Base-by-base conservation (phyloP, 53 echinoderm and acorn worm species). In the Crossaster papposus region DNA sequence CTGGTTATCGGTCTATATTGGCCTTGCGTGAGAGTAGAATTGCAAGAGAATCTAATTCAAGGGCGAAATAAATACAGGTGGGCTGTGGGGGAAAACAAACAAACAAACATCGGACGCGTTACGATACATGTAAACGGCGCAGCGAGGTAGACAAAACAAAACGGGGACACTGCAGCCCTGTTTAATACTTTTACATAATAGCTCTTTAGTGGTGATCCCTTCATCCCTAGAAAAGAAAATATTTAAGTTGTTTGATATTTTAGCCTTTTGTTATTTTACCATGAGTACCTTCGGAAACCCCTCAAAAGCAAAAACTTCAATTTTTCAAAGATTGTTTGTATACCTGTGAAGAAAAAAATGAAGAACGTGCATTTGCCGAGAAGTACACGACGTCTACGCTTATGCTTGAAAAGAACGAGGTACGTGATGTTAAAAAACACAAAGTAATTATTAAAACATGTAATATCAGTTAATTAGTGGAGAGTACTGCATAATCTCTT, bases 401-500 rank as follows among this genome's bases (percentile, higher is more conserved):
- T 35, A 74, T 33, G 14, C 4, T 36, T 18, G 4, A 74, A 74
- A 74, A 74, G 75, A 3, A 74, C 75, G 36, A 74, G 24, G 28
- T 22, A 13, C 13, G 36, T 20, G 75, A 35, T 32, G 75, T 74
- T 74, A 35, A 32, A 71, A 17, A 74, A 22, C 75, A 35, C 36
- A 35, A 10, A 74, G 36, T 74, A 33, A 74, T 74, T 35, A 74
- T 74, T 74, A 35, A 74, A 35, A 36, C 2, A 20, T 17, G 58
- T 58, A 58, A 58, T 58, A 11, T 35, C 68, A 68, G 28, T 28
- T 34, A 36, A 74, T 74, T n/a, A 74, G 75, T 14, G 75, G 35
- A 36, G 75, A 74, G 75, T 74, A 74, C 31, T 35, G 58, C 17
- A 74, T 74, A 74, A 74, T 17, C 75, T 74, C 75, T 74, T 36